Evolutionary conservation across 2,888 invertebrate genomes (phyloP).

Genomic region (Agriopis marginaria): DNA sequence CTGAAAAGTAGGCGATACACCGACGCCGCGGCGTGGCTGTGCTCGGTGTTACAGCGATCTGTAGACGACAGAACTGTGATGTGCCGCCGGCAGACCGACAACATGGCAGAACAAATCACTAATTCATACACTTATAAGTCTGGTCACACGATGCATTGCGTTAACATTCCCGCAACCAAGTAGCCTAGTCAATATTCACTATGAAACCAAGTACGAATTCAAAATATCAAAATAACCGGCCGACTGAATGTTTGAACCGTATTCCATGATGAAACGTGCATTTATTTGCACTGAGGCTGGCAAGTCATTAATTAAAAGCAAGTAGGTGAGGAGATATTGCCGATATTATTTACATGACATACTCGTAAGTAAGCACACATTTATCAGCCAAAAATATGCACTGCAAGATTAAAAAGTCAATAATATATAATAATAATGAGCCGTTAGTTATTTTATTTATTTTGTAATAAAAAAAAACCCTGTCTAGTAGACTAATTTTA

Average conservation of each 20-base stretch:
- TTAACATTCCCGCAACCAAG: neutral
- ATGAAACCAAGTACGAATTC: conserved; percentile 15
- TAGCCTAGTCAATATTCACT: neutral
- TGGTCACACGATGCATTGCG: too few relatives aligned
- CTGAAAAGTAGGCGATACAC: too few relatives aligned
- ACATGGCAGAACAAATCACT: too few relatives aligned
- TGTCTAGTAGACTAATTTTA: too few relatives aligned
- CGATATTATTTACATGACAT: neutral
- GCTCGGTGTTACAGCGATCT: too few relatives aligned
- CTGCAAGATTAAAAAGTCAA: neutral
- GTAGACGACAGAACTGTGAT: too few relatives aligned
- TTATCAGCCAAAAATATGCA: neutral
- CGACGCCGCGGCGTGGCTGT: too few relatives aligned
- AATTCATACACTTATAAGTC: too few relatives aligned
- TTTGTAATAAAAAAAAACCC: too few relatives aligned
- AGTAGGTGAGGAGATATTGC: conserved; percentile 4
- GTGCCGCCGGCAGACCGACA: too few relatives aligned
- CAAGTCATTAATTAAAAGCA: conserved; percentile 26
- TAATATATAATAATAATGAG: too few relatives aligned
- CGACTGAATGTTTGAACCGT: conserved; percentile 24
- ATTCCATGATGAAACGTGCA: conserved; percentile 34
- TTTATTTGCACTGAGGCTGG: conserved; percentile 26
- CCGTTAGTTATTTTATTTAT: too few relatives aligned
- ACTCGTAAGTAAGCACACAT: neutral
- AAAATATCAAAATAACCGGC: conserved; percentile 25